Evolutionary conservation across 1,140 invertebrate species (phyloP).

Genomic region (Drosophila carrolli): DNA sequence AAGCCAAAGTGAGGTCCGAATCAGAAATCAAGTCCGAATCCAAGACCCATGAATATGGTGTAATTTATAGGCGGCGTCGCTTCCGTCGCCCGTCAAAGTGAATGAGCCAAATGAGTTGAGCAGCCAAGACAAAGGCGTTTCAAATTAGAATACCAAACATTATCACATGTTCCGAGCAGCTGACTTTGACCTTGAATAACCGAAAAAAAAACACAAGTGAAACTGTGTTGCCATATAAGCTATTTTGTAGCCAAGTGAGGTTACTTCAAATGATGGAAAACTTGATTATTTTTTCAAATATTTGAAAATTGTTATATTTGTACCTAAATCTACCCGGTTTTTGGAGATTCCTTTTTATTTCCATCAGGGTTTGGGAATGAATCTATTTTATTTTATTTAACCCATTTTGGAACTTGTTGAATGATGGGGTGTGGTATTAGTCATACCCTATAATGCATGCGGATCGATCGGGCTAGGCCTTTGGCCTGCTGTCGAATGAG

Average conservation of each 20-base stretch:
- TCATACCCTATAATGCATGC: background rate
- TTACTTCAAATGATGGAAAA: background rate
- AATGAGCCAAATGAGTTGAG: conserved; percentile 37
- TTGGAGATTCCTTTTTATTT: no score
- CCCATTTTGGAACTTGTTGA: no score
- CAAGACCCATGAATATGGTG: conserved; percentile 25
- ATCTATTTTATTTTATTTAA: no score
- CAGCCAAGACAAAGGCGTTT: conserved; percentile 50
- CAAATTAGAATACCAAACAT: conserved; percentile 53
- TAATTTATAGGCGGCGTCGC: conserved; percentile 54
- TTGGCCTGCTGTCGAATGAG: conserved; percentile 21
- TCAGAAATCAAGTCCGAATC: conserved; percentile 12
- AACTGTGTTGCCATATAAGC: conserved; percentile 13
- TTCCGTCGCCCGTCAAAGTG: conserved; percentile 49
- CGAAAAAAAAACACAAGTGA: conserved; percentile 22
- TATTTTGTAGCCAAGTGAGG: conserved; percentile 2
- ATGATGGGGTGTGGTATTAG: no score
- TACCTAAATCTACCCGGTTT: no score
- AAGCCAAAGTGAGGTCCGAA: conserved; percentile 1
- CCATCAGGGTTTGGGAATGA: no score
- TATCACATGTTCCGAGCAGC: conserved; percentile 53
- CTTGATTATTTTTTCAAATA: no score
- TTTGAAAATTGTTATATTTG: no score
- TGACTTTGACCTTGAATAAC: conserved; percentile 43
- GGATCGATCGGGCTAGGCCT: conserved; percentile 18